phyloP scores from a whole-genome alignment of 2,888 invertebrate genomes.

The Caenorhabditis japonica region DNA sequence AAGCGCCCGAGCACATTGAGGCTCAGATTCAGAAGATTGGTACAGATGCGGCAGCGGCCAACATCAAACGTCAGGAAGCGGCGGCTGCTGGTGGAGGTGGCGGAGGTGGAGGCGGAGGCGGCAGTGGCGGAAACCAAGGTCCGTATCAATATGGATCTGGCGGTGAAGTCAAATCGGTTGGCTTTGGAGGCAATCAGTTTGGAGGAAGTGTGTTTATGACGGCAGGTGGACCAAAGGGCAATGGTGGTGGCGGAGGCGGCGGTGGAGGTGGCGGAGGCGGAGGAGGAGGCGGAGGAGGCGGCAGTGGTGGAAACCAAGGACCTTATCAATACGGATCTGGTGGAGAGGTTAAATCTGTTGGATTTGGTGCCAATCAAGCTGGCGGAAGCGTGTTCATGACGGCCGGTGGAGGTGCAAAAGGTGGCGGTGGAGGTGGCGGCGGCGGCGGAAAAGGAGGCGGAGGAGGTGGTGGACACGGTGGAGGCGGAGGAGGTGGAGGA shows the following conservation, averaged over 20 bases:
- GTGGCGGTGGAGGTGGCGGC: neutral
- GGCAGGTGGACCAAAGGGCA: neutral
- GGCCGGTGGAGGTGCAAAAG: conserved; percentile 16
- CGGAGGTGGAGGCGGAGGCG: conserved; percentile 7
- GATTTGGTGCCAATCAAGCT: conserved; percentile 22
- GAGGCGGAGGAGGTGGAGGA: conserved; percentile 11
- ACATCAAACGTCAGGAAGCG: neutral
- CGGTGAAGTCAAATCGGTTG: conserved; percentile 34
- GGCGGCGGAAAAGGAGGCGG: conserved; percentile 17
- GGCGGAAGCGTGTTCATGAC: conserved; percentile 31
- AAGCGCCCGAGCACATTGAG: conserved; percentile 35
- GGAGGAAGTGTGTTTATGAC: conserved; percentile 37
- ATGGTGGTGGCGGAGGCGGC: no score
- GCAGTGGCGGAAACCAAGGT: neutral
- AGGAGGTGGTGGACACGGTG: neutral
- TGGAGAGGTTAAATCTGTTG: conserved; percentile 27
- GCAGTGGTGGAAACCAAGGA: no score
- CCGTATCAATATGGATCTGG: conserved; percentile 15
- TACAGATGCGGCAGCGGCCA: conserved; percentile 22
- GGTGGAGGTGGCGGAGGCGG: no score
- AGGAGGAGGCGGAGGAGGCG: no score
- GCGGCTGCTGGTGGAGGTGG: conserved; percentile 2
- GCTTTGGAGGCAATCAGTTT: conserved; percentile 26
- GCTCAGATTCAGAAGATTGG: conserved; percentile 31
- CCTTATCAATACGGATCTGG: conserved; percentile 5